phyloP scores from a whole-genome alignment of 2,888 invertebrate species.

The Zygothrica quintamaculata region DNA sequence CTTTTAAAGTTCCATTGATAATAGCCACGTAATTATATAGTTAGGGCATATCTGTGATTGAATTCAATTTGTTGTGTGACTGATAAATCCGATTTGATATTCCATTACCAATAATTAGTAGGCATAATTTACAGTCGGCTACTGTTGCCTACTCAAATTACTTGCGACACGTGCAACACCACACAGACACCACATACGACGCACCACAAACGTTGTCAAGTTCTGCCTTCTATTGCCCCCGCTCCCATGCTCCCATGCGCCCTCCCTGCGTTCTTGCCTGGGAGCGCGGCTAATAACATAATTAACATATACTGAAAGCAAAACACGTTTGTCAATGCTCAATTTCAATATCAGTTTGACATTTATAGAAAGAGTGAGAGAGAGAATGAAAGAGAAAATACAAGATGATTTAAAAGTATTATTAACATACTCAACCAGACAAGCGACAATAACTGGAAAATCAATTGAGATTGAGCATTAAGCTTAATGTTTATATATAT shows the following conservation, averaged over 20 bases:
- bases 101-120: slow-evolving; percentile 20
- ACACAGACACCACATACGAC: slow-evolving; percentile 11
- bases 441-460: slow-evolving; percentile 7
- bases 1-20: slow-evolving; percentile 6
- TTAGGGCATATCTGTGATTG: neutral
- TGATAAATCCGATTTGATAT: slow-evolving; percentile 12
- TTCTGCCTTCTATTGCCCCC: neutral
- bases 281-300: slow-evolving; percentile 47
- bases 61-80: slow-evolving; percentile 25
- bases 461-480: slow-evolving; percentile 12
- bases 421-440: slow-evolving; percentile 21
- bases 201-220: neutral
- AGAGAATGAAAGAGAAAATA: slow-evolving; percentile 24
- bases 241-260: slow-evolving; percentile 5
- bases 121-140: no score
- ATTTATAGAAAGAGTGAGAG: slow-evolving; percentile 11
- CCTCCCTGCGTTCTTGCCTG: no score
- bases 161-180: slow-evolving; percentile 28
- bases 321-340: slow-evolving; percentile 70
- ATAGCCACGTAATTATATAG: neutral
- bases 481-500: slow-evolving; percentile 35
- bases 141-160: neutral
- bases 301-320: slow-evolving; percentile 61
- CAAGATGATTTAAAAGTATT: neutral
- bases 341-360: slow-evolving; percentile 59